Evolutionary conservation across 2,113 vertebrate genomes (phyloP), one percentile per base, ranked within the genome.

Genomic region (Callipepla squamata): DNA sequence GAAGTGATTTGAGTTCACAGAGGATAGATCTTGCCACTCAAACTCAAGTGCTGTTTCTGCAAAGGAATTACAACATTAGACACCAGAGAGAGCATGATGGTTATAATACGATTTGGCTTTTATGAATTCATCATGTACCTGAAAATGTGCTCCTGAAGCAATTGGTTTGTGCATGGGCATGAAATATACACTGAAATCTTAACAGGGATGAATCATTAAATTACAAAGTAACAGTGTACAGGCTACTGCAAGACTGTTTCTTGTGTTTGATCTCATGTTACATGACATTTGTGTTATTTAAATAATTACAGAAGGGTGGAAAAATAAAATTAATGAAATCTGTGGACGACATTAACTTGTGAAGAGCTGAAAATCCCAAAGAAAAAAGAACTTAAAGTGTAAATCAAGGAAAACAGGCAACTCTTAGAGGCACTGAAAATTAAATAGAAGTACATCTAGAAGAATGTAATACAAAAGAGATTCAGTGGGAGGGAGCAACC

Each of bases 281-380:
- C 38, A 51, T n/a, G 13, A 84, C 44, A 66, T 12, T 51, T 79
- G 5, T 9, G 2, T n/a, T 30, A 53, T 89, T 72, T 57, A 40
- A 23, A 30, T 9, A 61, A 57, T 82, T 70, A 47, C 40, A 19
- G 76, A 94, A 73, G 7, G 23, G 7, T 9, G 82, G 22, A 32
- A 79, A 87, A 85, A 81, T 61, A 76, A 81, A 88, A 87, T 57
- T 40, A 67, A 73, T 82, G 13, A 87, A 85, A 87, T 59, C 16
- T 16, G 40, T 13, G 51, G 68, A 74, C 45, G 16, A 85, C 40
- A 76, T 57, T 79, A 81, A 48, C 50, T 44, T 76, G 13, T 65
- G n/a, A 93, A 16, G 5, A 42, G 28, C 3, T 87, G 34, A 40
- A 66, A 80, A 80, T 88, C 78, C 21, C 65, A 63, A 85, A 87